Percentiles rank a stretch among this genome's conserved stretches.
Evolutionary conservation across 64 coral and sea anemone genomes (phyloP).

Genomic region (Stichodactyla mertensii): DNA sequence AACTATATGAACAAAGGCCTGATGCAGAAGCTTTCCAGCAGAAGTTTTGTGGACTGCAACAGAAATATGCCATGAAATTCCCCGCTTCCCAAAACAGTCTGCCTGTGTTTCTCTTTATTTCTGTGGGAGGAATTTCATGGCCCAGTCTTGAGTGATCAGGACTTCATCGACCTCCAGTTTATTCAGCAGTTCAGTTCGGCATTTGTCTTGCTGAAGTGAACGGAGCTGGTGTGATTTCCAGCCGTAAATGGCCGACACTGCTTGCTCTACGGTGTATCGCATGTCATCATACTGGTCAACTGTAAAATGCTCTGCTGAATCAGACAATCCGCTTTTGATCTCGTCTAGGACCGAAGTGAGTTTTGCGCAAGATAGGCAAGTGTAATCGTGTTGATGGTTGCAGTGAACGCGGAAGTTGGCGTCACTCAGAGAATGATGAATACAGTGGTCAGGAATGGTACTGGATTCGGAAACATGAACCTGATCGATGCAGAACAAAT

Average conservation of each 20-base stretch:
- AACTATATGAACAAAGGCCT: slow-evolving; percentile 1
- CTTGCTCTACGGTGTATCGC: neutral
- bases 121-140: neutral
- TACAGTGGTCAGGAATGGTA: slow-evolving; percentile 13
- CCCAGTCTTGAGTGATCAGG: neutral
- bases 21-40: neutral
- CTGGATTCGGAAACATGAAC: slow-evolving; percentile 9
- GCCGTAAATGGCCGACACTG: slow-evolving; percentile 1
- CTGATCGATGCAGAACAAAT: neutral
- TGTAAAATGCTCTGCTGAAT: slow-evolving; percentile 5
- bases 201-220: slow-evolving; percentile 21
- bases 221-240: slow-evolving; percentile 23
- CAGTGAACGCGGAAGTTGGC: slow-evolving; percentile 2
- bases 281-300: slow-evolving; percentile 7
- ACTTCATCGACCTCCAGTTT: slow-evolving; percentile 6
- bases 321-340: neutral
- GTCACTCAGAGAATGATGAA: slow-evolving; percentile 10
- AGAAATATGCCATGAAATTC: neutral
- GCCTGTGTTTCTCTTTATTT: slow-evolving; percentile 12
- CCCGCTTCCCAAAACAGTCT: no score
- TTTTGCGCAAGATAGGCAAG: slow-evolving; percentile 10
- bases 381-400: neutral
- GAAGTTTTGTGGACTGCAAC: neutral
- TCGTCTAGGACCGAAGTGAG: neutral
- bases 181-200: neutral